Percentiles rank a stretch among this genome's conserved stretches.
Conservation (phyloP, 2,888 invertebrate genomes). For the Himalopsyche japonica region DNA sequence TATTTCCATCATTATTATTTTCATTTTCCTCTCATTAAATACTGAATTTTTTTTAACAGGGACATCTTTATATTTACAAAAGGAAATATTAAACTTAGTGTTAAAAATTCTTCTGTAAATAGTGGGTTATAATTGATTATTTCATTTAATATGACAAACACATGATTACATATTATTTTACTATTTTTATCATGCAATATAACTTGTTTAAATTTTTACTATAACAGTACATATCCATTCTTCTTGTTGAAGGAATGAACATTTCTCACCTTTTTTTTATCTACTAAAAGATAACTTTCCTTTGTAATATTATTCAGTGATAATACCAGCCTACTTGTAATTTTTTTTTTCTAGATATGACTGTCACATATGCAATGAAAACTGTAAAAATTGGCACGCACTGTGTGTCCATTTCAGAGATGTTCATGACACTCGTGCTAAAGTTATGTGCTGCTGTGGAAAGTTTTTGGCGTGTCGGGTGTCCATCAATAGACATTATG, state of each 20-base stretch:
- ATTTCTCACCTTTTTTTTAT: no score
- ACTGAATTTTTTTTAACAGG: no score
- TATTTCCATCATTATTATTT: no score
- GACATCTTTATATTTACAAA: no score
- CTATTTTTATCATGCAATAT: neutral
- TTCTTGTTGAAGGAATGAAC: no score
- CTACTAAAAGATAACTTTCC: no score
- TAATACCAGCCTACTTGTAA: neutral
- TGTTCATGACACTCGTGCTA: slow-evolving; percentile 42
- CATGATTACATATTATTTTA: neutral
- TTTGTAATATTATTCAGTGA: no score
- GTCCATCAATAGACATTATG: slow-evolving; percentile 44
- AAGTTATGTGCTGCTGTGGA: slow-evolving; percentile 44
- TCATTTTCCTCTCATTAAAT: no score
- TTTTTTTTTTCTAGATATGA: slow-evolving; percentile 42
- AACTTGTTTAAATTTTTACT: no score
- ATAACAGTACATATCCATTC: no score
- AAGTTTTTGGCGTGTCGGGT: slow-evolving; percentile 43
- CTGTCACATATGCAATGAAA: slow-evolving; percentile 43
- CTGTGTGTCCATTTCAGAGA: slow-evolving; percentile 43
- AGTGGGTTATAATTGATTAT: neutral
- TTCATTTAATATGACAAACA: neutral
- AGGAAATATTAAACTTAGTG: neutral
- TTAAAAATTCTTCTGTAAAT: neutral
- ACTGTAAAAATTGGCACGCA: slow-evolving; percentile 43